phyloP scores from a whole-genome alignment of 2,888 invertebrate genomes.

The Ormyrus nitidulus region DNA sequence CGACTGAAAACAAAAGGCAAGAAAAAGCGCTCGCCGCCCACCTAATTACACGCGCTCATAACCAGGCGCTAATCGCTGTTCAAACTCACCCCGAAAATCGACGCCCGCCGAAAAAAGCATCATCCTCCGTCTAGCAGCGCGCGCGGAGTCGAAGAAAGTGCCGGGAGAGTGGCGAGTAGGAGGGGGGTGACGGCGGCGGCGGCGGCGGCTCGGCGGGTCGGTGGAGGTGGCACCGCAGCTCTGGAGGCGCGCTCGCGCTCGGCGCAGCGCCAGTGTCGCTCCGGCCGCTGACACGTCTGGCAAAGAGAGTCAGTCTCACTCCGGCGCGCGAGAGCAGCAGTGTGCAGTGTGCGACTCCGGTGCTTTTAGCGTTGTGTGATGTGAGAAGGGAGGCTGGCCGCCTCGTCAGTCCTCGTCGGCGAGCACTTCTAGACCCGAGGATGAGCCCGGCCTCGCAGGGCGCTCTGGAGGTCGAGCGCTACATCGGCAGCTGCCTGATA shows the following conservation, averaged over 20 bases:
- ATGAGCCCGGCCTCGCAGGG: conserved; percentile 86
- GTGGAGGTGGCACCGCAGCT: conserved; percentile 55
- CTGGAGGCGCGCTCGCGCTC: conserved; percentile 67
- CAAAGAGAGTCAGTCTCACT: conserved; percentile 45
- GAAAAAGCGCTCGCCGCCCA: too few species aligned
- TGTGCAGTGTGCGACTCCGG: not conserved
- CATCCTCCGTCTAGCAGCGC: conserved; percentile 35
- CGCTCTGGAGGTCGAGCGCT: conserved; percentile 80
- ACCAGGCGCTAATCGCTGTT: too few species aligned
- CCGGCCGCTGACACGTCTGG: conserved; percentile 68
- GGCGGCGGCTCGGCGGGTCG: conserved; percentile 61
- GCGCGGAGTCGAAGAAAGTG: conserved; percentile 34
- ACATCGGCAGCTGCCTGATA: conserved; percentile 81
- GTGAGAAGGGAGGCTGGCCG: not conserved
- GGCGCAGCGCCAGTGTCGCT: conserved; percentile 70
- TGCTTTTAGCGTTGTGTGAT: not conserved
- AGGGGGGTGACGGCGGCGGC: conserved; percentile 50
- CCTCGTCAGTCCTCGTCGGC: not conserved
- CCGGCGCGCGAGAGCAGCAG: conserved; percentile 18
- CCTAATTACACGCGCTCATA: too few species aligned
- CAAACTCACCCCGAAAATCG: too few species aligned
- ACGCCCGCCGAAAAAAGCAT: too few species aligned
- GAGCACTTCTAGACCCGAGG: conserved; percentile 67
- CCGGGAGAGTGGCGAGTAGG: conserved; percentile 36
- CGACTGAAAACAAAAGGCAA: too few species aligned